Evolutionary conservation across 2,888 invertebrate genomes (phyloP).

Genomic region (Cantharis flavilabris): DNA sequence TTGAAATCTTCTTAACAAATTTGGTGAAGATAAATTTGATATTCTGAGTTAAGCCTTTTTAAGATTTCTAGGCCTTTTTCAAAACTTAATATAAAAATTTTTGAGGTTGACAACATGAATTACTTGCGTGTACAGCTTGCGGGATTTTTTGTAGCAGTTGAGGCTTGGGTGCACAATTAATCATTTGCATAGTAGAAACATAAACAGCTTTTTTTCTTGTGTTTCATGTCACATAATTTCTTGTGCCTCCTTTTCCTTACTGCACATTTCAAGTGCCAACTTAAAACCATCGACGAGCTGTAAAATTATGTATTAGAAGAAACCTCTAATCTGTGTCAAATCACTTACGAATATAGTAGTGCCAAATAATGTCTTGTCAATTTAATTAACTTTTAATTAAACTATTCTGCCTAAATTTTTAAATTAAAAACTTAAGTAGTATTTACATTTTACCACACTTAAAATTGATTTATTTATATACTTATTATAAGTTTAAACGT

Average conservation of each 20-base stretch:
- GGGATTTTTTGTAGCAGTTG: not conserved
- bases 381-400: not conserved
- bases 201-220: not conserved
- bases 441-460: not conserved
- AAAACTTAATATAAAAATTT: not conserved
- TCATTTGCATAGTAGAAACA: not conserved
- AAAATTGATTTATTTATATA: not conserved
- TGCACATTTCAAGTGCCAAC: not conserved
- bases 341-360: conserved; percentile 16
- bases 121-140: not conserved
- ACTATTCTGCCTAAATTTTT: not conserved
- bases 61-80: not conserved
- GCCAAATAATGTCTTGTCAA: conserved; percentile 23
- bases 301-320: not conserved
- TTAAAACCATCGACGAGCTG: not conserved
- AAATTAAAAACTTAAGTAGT: not conserved
- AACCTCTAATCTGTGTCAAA: conserved; percentile 35
- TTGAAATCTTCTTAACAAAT: not conserved
- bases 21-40: not conserved
- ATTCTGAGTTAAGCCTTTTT: no score
- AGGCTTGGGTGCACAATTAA: not conserved
- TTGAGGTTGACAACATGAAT: not conserved
- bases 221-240: not conserved
- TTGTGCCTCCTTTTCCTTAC: not conserved
- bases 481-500: not conserved